Evolutionary conservation across 2,888 invertebrate species (phyloP), one percentile per base, ranked within the genome.

Genomic region (Melanostoma scalare): DNA sequence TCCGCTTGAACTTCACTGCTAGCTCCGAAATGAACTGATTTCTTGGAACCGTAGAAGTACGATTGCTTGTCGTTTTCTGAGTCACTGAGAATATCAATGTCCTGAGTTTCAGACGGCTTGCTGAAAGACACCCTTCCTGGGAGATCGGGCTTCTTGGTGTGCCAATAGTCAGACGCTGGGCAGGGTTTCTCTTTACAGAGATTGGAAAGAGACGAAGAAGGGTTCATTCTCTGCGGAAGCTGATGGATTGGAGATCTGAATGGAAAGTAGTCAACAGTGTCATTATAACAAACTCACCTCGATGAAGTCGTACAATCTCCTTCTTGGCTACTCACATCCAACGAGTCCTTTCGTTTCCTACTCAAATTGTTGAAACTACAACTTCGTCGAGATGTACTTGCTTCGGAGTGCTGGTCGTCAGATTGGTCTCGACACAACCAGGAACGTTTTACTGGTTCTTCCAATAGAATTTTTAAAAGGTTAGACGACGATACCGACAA

Each of bases 381-480:
- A 35, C 86, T 84, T 48, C 86, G 87, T 10, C 87, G 86, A 1
- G 86, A 85, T 40, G 85, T 73, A 46, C 79, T 86, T 31, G 86
- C 86, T 40, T 88, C 89, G 0, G 84, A 79, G 31, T 89, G 88
- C 78, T 89, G 88, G 20, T 88, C 87, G 81, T 89, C 89, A 20
- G 86, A 86, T n/a, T 89, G 88, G 76, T 71, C 86, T 31, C 88
- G 87, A 89, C 91, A 89, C 79, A 89, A 89, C 92, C 93, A 93
- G 89, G 93, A 92, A 89, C 92, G 89, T 87, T 91, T 91, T 31
- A 91, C 91, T 31, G 91, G 91, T 80, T 91, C 90, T 48, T 90
- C 90, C 53, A 91, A 71, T 53, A 91, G 82, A 0, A 91, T 84
- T 72, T 91, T 91, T 0, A 91, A 86, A n/a, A 91, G 76, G 86